A percentile compares a stretch with the other conserved stretches of the same genome.
These are phyloP conservation scores for Amphipoea oculea DNA, from an alignment of 2,888 invertebrate genomes.

Conservation along the genomic window DNA sequence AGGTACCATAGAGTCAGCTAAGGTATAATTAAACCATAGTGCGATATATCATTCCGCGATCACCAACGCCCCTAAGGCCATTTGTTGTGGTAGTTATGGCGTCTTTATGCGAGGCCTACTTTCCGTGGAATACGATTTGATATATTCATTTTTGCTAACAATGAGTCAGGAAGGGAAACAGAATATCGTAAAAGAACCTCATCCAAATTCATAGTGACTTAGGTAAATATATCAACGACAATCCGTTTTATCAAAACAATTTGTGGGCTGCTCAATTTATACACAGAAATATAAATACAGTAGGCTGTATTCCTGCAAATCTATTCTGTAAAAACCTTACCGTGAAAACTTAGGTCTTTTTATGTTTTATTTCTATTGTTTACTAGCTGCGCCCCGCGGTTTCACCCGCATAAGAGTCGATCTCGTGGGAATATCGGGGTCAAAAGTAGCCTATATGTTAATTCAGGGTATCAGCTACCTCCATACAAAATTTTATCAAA, in stretches of 20 bases:
- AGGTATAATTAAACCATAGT: constrained; percentile 36
- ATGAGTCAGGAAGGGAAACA: constrained; percentile 20
- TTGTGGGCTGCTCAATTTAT: not conserved
- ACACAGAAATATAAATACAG: not conserved
- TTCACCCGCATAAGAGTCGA: too few species aligned
- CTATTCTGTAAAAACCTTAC: not conserved
- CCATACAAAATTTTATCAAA: too few species aligned
- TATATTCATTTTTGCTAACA: constrained; percentile 46
- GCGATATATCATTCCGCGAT: constrained; percentile 52
- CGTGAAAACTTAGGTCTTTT: not conserved
- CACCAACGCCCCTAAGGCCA: constrained; percentile 45
- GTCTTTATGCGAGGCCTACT: constrained; percentile 58
- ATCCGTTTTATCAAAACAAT: not conserved
- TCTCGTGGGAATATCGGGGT: too few species aligned
- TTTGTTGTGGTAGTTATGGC: constrained; percentile 53
- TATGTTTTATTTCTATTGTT: too few species aligned
- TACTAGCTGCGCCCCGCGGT: too few species aligned
- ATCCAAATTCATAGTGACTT: constrained; percentile 8
- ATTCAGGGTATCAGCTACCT: too few species aligned
- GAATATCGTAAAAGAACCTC: constrained; percentile 1
- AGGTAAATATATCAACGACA: not conserved
- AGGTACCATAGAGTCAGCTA: constrained; percentile 33
- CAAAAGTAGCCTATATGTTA: too few species aligned
- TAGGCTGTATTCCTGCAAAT: not conserved
- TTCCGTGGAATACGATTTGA: constrained; percentile 38